Conservation (phyloP, 64 coral and sea anemone genomes). For the Stylophora pistillata region DNA sequence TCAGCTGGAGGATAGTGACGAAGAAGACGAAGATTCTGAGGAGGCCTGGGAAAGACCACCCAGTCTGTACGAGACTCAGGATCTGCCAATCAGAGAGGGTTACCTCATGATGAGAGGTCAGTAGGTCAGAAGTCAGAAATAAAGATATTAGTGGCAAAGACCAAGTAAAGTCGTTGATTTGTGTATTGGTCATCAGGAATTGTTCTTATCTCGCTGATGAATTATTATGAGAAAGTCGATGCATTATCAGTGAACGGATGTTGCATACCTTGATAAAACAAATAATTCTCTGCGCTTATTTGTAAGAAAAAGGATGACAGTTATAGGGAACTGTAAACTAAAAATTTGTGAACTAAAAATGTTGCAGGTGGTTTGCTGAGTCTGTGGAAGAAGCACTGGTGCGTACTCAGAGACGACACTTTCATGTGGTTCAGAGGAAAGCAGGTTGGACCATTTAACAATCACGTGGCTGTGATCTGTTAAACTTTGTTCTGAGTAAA, state of each 20-base stretch:
- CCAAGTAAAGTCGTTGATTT: too few species aligned
- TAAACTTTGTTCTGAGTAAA: neutral
- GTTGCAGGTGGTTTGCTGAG: slow-evolving; percentile 88
- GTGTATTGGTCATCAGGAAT: too few species aligned
- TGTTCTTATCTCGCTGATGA: too few species aligned
- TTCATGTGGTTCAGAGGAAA: slow-evolving; percentile 99
- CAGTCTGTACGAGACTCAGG: slow-evolving; percentile 79
- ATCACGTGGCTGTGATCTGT: neutral
- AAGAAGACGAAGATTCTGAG: slow-evolving; percentile 88
- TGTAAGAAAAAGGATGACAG: too few species aligned
- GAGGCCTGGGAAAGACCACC: slow-evolving; percentile 76
- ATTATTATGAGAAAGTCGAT: too few species aligned
- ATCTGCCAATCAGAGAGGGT: slow-evolving; percentile 76
- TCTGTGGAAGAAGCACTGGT: slow-evolving; percentile 99
- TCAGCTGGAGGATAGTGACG: slow-evolving; percentile 92
- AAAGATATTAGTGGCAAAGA: too few species aligned
- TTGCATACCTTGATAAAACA: too few species aligned
- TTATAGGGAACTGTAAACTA: too few species aligned
- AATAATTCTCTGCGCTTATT: too few species aligned
- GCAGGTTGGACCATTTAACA: slow-evolving; percentile 42
- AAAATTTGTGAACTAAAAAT: too few species aligned
- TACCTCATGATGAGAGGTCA: slow-evolving; percentile 96
- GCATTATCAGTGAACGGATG: too few species aligned
- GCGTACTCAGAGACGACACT: slow-evolving; percentile 89
- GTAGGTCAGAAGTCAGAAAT: neutral